Base-by-base conservation (phyloP, 2,888 invertebrate genomes). In the Cephalotes varians region DNA sequence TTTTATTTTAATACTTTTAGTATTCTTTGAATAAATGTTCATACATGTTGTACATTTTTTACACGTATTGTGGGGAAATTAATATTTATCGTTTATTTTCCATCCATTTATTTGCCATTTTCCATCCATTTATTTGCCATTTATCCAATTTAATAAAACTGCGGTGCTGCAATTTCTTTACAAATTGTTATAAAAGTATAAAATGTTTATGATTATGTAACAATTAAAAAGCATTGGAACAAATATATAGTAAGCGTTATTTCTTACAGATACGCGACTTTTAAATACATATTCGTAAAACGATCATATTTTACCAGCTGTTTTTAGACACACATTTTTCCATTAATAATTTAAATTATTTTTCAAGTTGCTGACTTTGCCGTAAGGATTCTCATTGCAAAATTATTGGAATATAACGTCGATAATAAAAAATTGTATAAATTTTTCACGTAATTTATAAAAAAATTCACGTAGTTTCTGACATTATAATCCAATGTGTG, bases 131-230 rank as follows among this genome's bases (percentile, higher is more conserved):
- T 79, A 76, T 76, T 76, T 76, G 71, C 37, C 64, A 65, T 65
- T 44, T 65, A 67, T 76, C 21, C 49, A 76, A 67, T 31, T 51
- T n/a, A 51, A 44, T n/a, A 49, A 72, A 72, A 47, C 28, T 56
- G 25, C 69, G 12, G 73, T 72, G 73, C 37, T 67, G 37, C 44
- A 72, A 56, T 56, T 72, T 44, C 18, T 77, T 72, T 72, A 56
- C 40, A 77, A 77, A 56, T 34, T 72, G 31, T 72, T 77, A 77
- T 72, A 71, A 72, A 77, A 77, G 54, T 72, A 77, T 71, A 72
- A 77, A 77, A 76, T 69, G 44, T 12, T 67, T 37, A 62, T 49
- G 12, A 28, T 67, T 28, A 77, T 77, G 21, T 44, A 76, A 76
- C 21, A 74, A 67, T 67, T 72, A 71, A 40, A 18, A 77, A 77